Base-by-base conservation (phyloP, 1,140 invertebrate species). In the Lithobius niger region DNA sequence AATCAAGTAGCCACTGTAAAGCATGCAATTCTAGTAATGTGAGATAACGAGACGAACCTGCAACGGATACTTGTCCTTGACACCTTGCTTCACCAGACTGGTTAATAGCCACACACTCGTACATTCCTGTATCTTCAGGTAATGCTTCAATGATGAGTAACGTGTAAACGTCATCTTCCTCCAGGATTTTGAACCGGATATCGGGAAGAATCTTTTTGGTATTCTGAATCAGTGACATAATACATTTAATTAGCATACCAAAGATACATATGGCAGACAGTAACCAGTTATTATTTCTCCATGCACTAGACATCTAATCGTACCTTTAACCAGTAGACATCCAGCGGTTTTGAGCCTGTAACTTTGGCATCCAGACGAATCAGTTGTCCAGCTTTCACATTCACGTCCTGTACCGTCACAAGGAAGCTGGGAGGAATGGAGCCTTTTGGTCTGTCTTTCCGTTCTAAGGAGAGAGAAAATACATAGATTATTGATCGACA, bases 21-120 rank as follows among this genome's bases (percentile, higher is more conserved):
- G n/a, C n/a, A n/a, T n/a, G n/a, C n/a, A n/a, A n/a, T n/a, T n/a
- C n/a, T n/a, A n/a, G n/a, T n/a, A n/a, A n/a, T n/a, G n/a, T n/a
- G n/a, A n/a, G n/a, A n/a, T n/a, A n/a, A n/a, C n/a, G n/a, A n/a
- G n/a, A 21, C 44, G 10, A 22, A 55, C 54, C 77, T 63, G 78
- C 81, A 0, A 92, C 79, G 26, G 75, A 69, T 59, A 86, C 86
- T 64, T 86, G 83, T 3, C 86, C 87, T 67, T 91, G 86, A 66
- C 90, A 95, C 57, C 92, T 79, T 18, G 69, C 67, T 59, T 74
- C 71, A 22, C 91, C 91, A 40, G 82, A 82, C 51, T 78, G 80
- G 66, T 94, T 95, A 24, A 94, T 85, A 1, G 88, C 90, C 13
- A 95, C 90, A 67, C 88, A 91, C 71, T 93, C 88, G 63, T 94